A percentile compares a stretch with the other conserved stretches of the same genome.
Evolutionary conservation across 1,140 invertebrate species (phyloP).

Genomic region (Phymorhynchus buccinoides): DNA sequence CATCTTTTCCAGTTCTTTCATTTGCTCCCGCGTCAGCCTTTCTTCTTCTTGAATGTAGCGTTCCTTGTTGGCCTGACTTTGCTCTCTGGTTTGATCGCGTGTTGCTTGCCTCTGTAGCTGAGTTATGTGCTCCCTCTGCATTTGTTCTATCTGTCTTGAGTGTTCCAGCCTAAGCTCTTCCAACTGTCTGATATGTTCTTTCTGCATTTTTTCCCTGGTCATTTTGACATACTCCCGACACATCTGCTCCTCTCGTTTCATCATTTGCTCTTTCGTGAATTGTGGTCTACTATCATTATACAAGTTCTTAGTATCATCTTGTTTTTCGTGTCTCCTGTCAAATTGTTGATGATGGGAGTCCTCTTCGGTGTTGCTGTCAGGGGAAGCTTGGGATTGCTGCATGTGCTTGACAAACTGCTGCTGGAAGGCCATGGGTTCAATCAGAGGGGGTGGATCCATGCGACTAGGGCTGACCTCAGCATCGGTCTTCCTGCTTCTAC

Average conservation of each 20-base stretch:
- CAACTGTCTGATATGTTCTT: constrained; percentile 36
- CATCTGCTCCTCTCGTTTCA: constrained; percentile 22
- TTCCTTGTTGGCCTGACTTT: background rate
- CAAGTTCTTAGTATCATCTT: background rate
- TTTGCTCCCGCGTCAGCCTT: background rate
- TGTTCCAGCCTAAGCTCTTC: constrained; percentile 25
- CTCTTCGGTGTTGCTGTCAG: background rate
- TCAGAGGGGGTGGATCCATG: background rate
- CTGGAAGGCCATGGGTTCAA: background rate
- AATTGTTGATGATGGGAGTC: background rate
- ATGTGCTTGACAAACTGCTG: constrained; percentile 21
- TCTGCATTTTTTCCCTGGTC: constrained; percentile 42
- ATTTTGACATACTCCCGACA: constrained; percentile 22
- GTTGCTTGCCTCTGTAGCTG: constrained; percentile 29
- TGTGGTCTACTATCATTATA: background rate
- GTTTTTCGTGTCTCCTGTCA: background rate
- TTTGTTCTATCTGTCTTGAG: background rate
- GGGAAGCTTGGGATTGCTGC: background rate
- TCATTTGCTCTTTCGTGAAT: background rate
- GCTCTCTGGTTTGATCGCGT: background rate
- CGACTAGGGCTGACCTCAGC: background rate
- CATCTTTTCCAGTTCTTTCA: constrained; percentile 9
- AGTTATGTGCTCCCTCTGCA: constrained; percentile 9
- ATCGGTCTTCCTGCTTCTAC: background rate
- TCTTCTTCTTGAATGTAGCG: background rate